phyloP scores from a whole-genome alignment of 2,797 vertebrate species.

The Delichon dasypus region DNA sequence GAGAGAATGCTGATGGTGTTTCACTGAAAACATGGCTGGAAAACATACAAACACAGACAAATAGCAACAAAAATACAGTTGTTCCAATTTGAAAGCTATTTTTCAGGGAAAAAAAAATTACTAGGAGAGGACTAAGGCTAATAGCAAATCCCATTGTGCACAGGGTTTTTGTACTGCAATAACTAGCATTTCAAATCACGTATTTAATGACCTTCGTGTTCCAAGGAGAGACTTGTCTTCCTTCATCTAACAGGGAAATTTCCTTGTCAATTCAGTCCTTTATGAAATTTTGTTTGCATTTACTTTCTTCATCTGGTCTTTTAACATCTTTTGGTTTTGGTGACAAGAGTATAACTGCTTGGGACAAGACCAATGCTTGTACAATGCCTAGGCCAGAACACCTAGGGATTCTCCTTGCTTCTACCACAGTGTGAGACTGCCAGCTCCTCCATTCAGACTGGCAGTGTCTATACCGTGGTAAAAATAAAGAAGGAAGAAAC shows the following conservation, averaged over 20 bases:
- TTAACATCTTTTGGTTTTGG: background rate
- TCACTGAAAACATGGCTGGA: background rate
- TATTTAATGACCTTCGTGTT: background rate
- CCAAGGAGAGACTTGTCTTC: background rate
- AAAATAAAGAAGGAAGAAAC: background rate
- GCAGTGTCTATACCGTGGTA: background rate
- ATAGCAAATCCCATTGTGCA: background rate
- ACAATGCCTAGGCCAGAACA: background rate
- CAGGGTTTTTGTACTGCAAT: background rate
- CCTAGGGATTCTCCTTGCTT: background rate
- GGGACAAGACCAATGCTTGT: background rate
- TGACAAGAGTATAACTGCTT: background rate
- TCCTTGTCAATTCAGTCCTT: background rate
- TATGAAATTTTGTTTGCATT: background rate
- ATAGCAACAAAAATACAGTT: background rate
- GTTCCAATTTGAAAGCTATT: background rate
- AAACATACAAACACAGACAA: accelerated
- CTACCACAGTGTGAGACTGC: background rate
- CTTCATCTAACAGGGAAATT: background rate
- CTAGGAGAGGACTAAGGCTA: background rate
- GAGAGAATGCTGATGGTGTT: background rate
- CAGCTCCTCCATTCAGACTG: background rate
- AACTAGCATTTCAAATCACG: background rate
- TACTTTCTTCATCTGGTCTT: background rate
- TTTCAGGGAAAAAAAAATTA: background rate